Evolutionary conservation across 1,140 invertebrate genomes (phyloP), one percentile per base, ranked within the genome.

Genomic region (Aphaenogaster floridana): DNA sequence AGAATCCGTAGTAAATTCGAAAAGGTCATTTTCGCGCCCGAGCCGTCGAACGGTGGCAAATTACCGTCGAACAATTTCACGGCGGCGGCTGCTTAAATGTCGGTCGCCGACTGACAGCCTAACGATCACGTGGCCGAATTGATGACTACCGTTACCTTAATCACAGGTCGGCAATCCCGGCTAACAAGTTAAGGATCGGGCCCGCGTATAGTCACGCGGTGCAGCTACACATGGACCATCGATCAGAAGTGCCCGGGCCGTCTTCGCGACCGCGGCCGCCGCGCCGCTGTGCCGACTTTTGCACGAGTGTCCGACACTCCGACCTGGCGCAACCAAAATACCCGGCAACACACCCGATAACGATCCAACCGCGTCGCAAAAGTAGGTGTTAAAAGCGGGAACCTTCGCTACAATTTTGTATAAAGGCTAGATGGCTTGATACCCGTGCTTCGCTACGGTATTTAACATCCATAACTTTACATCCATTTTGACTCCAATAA

Each of bases 131-230:
- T 89, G 89, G 89, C 89, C 89, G 83, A 91, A 91, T 91, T 89
- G 90, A 92, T 90, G 89, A 91, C 89, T 92, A 92, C 91, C 91
- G 91, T 92, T 92, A 92, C 89, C 91, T 92, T 92, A 92, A 92
- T 92, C 91, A 91, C 90, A 91, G 89, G 90, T 90, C 90, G 90
- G 91, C 91, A 64, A 84, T 92, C 78, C 86, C 83, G 87, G 90
- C 90, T 91, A 91, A 91, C 90, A 91, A 91, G 90, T 91, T 91
- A 91, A 91, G 87, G 76, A 91, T 89, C 87, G 79, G 68, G 63
- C 54, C 66, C 72, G 86, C 52, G 77, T 91, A 88, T 91, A 88
- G 90, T 91, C 88, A 76, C 85, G 90, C 87, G 90, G 89, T 91
- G 88, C 79, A 86, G 86, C 76, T 74, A 72, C 86, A 83, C 74